Conservation (phyloP, 2,888 invertebrate species). For the Dicycla oo region DNA sequence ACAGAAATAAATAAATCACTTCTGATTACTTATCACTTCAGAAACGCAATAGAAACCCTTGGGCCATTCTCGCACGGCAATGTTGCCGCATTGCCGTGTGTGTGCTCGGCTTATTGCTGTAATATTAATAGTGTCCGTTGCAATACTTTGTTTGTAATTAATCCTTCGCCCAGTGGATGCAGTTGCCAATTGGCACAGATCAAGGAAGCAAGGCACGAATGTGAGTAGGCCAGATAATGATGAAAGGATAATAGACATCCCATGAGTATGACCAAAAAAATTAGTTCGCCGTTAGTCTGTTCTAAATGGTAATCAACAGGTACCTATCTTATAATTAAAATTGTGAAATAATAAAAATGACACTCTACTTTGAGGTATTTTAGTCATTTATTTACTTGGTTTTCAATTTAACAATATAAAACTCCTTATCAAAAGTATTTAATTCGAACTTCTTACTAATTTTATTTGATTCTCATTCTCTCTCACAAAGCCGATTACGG, state of each 20-base stretch:
- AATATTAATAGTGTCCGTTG: slow-evolving; percentile 30
- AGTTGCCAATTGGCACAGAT: not conserved
- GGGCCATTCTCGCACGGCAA: slow-evolving; percentile 33
- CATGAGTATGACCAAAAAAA: too few species aligned
- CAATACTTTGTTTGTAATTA: slow-evolving; percentile 25
- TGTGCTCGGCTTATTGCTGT: slow-evolving; percentile 13
- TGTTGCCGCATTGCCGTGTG: too few species aligned
- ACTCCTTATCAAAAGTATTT: not conserved
- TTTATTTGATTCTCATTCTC: too few species aligned
- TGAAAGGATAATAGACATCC: not conserved
- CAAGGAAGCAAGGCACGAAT: not conserved
- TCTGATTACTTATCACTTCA: slow-evolving; percentile 17
- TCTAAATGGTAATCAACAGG: too few species aligned
- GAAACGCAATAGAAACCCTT: slow-evolving; percentile 15
- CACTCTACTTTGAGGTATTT: not conserved
- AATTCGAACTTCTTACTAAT: not conserved
- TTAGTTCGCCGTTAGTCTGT: too few species aligned
- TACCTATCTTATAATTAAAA: too few species aligned
- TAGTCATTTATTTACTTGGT: not conserved
- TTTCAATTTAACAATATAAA: not conserved
- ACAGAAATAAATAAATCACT: slow-evolving; percentile 46
- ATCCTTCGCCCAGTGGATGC: not conserved
- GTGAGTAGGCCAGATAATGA: not conserved
- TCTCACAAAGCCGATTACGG: not conserved
- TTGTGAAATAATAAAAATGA: too few species aligned